These are phyloP conservation scores for Lysiphlebus fabarum DNA, from an alignment of 1,140 invertebrate species.

Conservation along the genomic window DNA sequence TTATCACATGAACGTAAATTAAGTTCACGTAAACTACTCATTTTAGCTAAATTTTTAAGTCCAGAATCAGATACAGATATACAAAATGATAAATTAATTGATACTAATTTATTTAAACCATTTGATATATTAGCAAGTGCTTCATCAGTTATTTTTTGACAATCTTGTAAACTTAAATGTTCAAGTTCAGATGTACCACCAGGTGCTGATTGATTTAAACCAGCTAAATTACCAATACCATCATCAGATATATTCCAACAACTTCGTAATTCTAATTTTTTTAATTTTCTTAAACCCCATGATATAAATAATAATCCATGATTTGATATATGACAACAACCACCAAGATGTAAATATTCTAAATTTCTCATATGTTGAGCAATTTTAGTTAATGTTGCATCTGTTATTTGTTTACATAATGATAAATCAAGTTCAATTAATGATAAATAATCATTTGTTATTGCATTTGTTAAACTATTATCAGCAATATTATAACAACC, in stretches of 20 bases:
- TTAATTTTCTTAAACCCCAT: conserved; percentile 80
- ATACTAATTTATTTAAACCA: conserved; percentile 75
- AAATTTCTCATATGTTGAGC: conserved; percentile 83
- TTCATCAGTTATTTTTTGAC: conserved; percentile 89
- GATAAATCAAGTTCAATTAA: conserved; percentile 82
- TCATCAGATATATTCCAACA: conserved; percentile 89
- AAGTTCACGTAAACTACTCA: conserved; percentile 79
- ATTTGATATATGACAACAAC: conserved; percentile 88
- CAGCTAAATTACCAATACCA: conserved; percentile 83
- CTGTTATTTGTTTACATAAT: conserved; percentile 91
- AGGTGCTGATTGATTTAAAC: conserved; percentile 64
- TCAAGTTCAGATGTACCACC: conserved; percentile 73
- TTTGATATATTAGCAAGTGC: conserved; percentile 78
- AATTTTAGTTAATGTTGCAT: conserved; percentile 77
- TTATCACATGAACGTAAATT: conserved; percentile 92
- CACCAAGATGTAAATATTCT: conserved; percentile 82
- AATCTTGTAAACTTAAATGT: conserved; percentile 87
- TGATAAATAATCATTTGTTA: conserved; percentile 68
- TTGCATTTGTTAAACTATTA: conserved; percentile 75
- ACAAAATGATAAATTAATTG: conserved; percentile 91
- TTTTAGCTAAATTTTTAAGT: conserved; percentile 81
- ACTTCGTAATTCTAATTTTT: conserved; percentile 80
- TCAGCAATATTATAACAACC: conserved; percentile 91
- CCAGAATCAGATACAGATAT: conserved; percentile 88
- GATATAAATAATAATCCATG: conserved; percentile 79